Conservation (phyloP, 2,113 vertebrate genomes). For the Capricornis sumatraensis region DNA sequence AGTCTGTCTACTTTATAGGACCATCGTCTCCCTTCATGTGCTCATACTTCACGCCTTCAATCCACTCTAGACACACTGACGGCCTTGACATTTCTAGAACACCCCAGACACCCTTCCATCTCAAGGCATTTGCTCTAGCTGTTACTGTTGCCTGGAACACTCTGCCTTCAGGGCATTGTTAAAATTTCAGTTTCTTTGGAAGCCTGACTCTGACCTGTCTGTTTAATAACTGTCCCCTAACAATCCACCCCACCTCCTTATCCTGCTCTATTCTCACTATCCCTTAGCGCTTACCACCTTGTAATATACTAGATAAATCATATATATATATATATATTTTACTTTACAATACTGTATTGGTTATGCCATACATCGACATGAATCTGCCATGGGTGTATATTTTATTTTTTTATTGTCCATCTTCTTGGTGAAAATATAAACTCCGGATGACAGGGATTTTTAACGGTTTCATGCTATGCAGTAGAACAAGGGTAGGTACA, state of each 20-base stretch:
- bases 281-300: background rate
- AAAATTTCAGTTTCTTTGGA: background rate
- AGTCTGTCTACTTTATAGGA: background rate
- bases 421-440: background rate
- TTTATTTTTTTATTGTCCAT: background rate
- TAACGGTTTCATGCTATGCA: background rate
- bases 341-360: too few relatives aligned
- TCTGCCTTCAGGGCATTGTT: background rate
- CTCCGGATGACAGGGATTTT: background rate
- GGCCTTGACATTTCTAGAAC: background rate
- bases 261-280: background rate
- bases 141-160: background rate
- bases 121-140: background rate
- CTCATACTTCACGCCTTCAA: background rate
- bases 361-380: too few relatives aligned
- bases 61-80: background rate
- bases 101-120: accelerated
- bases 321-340: background rate
- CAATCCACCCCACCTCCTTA: background rate
- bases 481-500: background rate
- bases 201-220: background rate
- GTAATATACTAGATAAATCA: background rate
- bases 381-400: background rate
- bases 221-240: background rate
- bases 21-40: background rate